phyloP scores from a whole-genome alignment of 2,113 vertebrate genomes.

The Pangasianodon gigas region DNA sequence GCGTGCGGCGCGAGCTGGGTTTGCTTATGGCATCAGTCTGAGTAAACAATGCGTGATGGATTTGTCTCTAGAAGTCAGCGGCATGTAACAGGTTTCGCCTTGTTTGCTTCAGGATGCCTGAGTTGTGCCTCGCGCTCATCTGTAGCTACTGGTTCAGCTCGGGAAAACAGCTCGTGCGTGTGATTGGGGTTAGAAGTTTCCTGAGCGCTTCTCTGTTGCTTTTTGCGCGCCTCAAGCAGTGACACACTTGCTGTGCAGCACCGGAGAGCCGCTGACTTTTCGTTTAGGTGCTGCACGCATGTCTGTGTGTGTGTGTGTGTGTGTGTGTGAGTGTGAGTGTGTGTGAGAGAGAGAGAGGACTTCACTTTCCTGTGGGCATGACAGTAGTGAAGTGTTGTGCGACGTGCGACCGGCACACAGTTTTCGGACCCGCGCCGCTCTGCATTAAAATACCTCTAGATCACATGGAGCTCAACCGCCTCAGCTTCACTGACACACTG shows the following conservation, averaged over 20 bases:
- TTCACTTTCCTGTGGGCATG: background rate
- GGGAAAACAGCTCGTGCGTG: background rate
- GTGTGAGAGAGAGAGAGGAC: background rate
- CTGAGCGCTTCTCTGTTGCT: background rate
- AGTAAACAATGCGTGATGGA: background rate
- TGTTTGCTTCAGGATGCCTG: background rate
- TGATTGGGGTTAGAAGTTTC: background rate
- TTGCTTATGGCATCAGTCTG: background rate
- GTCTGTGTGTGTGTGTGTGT: background rate
- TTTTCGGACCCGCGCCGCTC: background rate
- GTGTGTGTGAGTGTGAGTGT: background rate
- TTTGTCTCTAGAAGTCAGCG: background rate
- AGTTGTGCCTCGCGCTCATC: background rate
- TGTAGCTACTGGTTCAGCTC: background rate
- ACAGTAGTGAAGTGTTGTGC: background rate
- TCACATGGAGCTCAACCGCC: background rate
- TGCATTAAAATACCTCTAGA: background rate
- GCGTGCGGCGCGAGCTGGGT: background rate
- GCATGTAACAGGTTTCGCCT: slow-evolving; percentile 17
- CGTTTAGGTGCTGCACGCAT: background rate
- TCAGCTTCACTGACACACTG: background rate
- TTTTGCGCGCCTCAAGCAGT: background rate
- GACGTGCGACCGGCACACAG: background rate
- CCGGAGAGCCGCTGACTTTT: background rate
- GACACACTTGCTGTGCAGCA: background rate